A percentile compares a stretch with the other conserved stretches of the same genome.
phyloP scores from a whole-genome alignment of 2,888 invertebrate genomes.

The Halocaridina rubra region DNA sequence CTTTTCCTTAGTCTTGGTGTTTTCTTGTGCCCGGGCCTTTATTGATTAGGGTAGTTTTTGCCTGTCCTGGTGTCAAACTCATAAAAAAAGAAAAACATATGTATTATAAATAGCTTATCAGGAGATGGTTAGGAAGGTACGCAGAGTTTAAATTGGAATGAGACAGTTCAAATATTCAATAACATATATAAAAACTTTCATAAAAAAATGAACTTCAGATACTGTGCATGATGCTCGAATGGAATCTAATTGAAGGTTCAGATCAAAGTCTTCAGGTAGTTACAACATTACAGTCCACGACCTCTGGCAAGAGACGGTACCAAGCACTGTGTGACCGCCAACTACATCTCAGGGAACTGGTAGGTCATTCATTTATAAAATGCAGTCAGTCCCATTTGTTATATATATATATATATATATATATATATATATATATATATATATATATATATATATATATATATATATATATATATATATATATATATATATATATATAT shows the following conservation, averaged over 20 bases:
- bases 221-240: conserved; percentile 81
- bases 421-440: conserved; percentile 12
- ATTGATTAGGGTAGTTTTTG: too few species aligned
- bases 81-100: too few species aligned
- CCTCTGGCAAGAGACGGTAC: conserved; percentile 77
- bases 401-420: conserved; percentile 39
- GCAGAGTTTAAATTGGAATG: too few species aligned
- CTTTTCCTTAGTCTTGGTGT: too few species aligned
- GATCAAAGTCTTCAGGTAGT: conserved; percentile 77
- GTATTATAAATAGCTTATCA: too few species aligned
- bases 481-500: conserved; percentile 57
- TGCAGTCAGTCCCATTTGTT: neutral
- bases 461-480: conserved; percentile 38
- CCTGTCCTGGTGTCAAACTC: too few species aligned
- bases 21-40: too few species aligned
- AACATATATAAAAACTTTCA: too few species aligned
- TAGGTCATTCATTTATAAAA: conserved; percentile 67
- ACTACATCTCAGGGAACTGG: conserved; percentile 79
- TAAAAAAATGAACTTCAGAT: too few species aligned
- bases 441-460: conserved; percentile 33
- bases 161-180: too few species aligned
- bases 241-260: conserved; percentile 76
- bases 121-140: too few species aligned
- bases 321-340: conserved; percentile 79
- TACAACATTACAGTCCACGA: conserved; percentile 80